Evolutionary conservation across 2,888 invertebrate species (phyloP).

Genomic region (Epinotia ramella): DNA sequence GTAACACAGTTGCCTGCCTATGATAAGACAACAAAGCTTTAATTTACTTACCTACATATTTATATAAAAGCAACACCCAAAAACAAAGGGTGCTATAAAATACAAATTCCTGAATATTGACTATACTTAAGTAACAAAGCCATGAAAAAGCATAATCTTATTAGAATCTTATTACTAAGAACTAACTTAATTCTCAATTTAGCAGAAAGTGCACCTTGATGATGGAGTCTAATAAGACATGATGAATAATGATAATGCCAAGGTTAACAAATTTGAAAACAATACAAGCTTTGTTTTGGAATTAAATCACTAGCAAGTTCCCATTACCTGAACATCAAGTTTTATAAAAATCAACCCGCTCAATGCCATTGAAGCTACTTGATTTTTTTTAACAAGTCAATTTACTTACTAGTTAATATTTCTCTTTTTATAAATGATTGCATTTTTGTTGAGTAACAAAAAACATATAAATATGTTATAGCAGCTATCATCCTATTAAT

Average conservation of each 20-base stretch:
- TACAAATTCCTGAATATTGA: not conserved
- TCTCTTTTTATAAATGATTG: not conserved
- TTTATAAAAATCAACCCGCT: not conserved
- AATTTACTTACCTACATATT: not conserved
- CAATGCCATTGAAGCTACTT: not conserved
- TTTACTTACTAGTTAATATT: not conserved
- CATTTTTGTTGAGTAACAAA: not conserved
- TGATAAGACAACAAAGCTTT: not conserved
- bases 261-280: constrained; percentile 56
- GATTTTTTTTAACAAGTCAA: not conserved
- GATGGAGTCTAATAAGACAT: constrained; percentile 49
- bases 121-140: not conserved
- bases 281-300: constrained; percentile 47
- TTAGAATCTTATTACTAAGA: constrained; percentile 59
- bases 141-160: constrained; percentile 44
- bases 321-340: not conserved
- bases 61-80: not conserved
- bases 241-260: constrained; percentile 54
- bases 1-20: constrained; percentile 19
- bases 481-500: no score
- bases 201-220: not conserved
- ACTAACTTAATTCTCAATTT: constrained; percentile 6
- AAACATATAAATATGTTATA: not conserved
- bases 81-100: no score
- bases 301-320: not conserved